Percentiles rank a stretch among this genome's conserved stretches.
Conservation (phyloP, 2,888 invertebrate genomes). For the Escarpia spicata region DNA sequence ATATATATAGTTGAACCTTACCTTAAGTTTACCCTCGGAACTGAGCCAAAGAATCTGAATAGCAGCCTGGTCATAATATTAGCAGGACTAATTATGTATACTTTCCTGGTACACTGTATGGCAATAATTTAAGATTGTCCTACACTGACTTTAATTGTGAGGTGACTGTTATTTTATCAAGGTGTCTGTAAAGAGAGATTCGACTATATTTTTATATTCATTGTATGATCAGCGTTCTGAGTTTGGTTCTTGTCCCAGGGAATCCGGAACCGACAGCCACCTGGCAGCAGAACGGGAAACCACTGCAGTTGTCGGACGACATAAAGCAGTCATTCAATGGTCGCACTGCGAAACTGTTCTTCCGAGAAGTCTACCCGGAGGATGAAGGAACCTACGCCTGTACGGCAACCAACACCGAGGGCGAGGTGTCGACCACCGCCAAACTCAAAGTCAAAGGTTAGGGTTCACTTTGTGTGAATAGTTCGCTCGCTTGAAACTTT, state of each 20-base stretch:
- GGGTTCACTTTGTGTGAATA: constrained; percentile 6
- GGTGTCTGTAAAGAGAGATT: too few relatives aligned
- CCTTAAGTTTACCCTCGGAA: too few relatives aligned
- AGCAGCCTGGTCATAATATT: too few relatives aligned
- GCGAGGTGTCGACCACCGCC: constrained; percentile 74
- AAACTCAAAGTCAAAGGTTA: constrained; percentile 55
- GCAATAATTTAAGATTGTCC: too few relatives aligned
- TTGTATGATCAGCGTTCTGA: not conserved
- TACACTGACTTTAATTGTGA: too few relatives aligned
- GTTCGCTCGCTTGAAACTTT: not conserved
- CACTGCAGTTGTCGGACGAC: constrained; percentile 49
- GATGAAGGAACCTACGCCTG: constrained; percentile 96
- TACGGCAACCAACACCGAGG: constrained; percentile 89
- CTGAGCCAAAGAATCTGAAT: too few relatives aligned
- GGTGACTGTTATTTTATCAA: too few relatives aligned
- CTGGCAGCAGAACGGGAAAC: constrained; percentile 55
- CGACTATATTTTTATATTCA: not conserved
- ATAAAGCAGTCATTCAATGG: constrained; percentile 52
- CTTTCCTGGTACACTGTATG: too few relatives aligned
- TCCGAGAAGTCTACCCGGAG: constrained; percentile 89
- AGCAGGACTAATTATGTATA: too few relatives aligned
- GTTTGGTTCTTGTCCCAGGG: constrained; percentile 35
- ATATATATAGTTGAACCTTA: too few relatives aligned
- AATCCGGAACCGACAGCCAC: constrained; percentile 47
- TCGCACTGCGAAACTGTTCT: constrained; percentile 83